Percentiles rank a stretch among this genome's conserved stretches.
phyloP scores from a whole-genome alignment of 2,888 invertebrate genomes.

The Papilio demoleus region DNA sequence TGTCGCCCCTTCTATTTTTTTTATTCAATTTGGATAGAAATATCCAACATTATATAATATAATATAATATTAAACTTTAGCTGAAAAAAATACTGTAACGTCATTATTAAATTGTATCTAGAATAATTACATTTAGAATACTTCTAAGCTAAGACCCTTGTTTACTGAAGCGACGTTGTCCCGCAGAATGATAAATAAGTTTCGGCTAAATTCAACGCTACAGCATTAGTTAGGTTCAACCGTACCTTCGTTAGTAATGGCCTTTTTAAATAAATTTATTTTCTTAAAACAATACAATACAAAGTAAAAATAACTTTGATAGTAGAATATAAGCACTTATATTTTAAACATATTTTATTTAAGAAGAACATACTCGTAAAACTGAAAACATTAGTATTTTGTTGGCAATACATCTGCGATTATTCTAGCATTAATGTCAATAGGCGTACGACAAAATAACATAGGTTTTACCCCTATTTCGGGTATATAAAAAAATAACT shows the following conservation, averaged over 20 bases:
- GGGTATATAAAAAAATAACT: no score
- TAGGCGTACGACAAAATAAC: no score
- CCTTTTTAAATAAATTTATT: background rate
- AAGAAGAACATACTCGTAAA: no score
- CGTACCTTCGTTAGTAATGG: conserved; percentile 12
- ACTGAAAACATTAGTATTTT: no score
- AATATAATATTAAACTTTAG: background rate
- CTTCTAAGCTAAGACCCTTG: conserved; percentile 24
- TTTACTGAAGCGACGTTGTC: conserved; percentile 38
- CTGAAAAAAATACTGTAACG: background rate
- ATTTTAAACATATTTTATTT: no score
- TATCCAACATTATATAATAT: no score
- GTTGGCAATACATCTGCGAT: no score
- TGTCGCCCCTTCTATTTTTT: no score
- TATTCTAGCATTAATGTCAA: no score
- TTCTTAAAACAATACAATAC: background rate
- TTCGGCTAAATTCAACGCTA: conserved; percentile 39
- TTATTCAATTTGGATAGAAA: no score
- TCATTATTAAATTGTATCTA: background rate
- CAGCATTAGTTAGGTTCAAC: conserved; percentile 42
- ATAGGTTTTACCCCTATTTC: no score
- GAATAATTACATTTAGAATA: conserved; percentile 4
- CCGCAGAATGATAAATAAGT: conserved; percentile 44
- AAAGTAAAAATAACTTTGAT: background rate
- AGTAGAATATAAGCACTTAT: no score